phyloP scores from a whole-genome alignment of 2,888 invertebrate genomes.

The Sthenelais limicola region DNA sequence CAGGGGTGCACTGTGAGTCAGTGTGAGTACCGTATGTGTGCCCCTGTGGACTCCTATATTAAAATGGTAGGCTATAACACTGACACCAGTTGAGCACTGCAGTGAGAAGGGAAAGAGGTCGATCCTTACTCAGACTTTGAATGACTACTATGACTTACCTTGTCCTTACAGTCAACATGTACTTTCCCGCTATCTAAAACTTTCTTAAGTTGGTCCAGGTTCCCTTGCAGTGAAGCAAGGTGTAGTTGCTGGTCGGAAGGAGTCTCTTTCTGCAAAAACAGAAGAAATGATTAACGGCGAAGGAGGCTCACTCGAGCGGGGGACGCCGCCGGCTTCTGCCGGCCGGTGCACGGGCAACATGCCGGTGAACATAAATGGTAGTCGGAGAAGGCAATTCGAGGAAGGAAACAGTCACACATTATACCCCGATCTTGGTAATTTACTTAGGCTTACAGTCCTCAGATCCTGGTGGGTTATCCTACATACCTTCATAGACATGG shows the following conservation, averaged over 20 bases:
- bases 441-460: no score
- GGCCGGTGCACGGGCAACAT: not conserved
- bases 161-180: slow-evolving; percentile 94
- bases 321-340: not conserved
- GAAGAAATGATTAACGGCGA: slow-evolving; percentile 13
- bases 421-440: no score
- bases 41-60: no score
- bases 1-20: no score
- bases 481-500: slow-evolving; percentile 26
- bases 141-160: slow-evolving; percentile 78
- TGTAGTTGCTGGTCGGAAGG: slow-evolving; percentile 93
- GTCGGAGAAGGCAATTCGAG: no score
- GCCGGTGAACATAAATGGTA: no score
- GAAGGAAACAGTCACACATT: no score
- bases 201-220: slow-evolving; percentile 82
- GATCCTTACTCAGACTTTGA: no score
- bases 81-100: not conserved
- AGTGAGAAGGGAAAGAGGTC: slow-evolving; percentile 6
- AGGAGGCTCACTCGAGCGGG: not conserved
- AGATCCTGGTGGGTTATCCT: not conserved
- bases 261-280: slow-evolving; percentile 78
- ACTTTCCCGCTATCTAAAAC: slow-evolving; percentile 93
- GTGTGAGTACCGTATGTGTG: no score
- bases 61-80: not conserved
- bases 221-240: slow-evolving; percentile 89